Evolutionary conservation across 2,888 invertebrate genomes (phyloP), one percentile per base, ranked within the genome.

Genomic region (Pristionchus exspectatus): DNA sequence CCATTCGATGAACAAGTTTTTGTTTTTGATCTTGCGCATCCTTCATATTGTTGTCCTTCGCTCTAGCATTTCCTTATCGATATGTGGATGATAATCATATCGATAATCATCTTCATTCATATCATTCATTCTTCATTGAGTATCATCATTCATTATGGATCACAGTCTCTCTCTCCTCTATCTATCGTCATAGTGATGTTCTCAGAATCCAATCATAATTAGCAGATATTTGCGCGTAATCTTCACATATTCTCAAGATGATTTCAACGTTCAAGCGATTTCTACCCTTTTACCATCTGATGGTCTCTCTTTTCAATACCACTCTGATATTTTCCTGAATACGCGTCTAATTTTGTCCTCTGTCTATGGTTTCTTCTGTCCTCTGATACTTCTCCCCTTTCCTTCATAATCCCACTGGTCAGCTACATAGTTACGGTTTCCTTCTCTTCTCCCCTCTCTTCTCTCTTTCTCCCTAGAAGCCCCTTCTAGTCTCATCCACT

Each of bases 361-460:
- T 27, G 14, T 27, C 12, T n/a, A 69, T 30, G 30, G 69, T 69
- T 30, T 69, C 69, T n/a, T 27, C 27, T 69, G 69, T 30, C 69
- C 69, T 69, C 69, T 69, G 30, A 69, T 21, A 69, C 69, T 69
- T 69, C 27, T 16, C 30, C 30, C 69, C 44, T 69, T 50, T 69
- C n/a, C 69, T 69, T 30, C 69, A n/a, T 63, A 69, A 69, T 69
- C 69, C 30, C 69, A n/a, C 69, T 69, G 69, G 30, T 69, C 30
- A 69, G n/a, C n/a, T 69, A 27, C 69, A 30, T 63, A n/a, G 63
- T 63, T 63, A 63, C 63, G 63, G 24, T 63, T 69, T 69, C 69
- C n/a, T 14, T 30, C 69, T 10, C 69, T 27, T 69, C n/a, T 69
- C 30, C n/a, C 27, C 69, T 27, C 69, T 12, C n/a, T 10, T 69